These are phyloP conservation scores for Arremon aurantiirostris DNA, from an alignment of 2,797 vertebrate genomes.

Conservation along the genomic window DNA sequence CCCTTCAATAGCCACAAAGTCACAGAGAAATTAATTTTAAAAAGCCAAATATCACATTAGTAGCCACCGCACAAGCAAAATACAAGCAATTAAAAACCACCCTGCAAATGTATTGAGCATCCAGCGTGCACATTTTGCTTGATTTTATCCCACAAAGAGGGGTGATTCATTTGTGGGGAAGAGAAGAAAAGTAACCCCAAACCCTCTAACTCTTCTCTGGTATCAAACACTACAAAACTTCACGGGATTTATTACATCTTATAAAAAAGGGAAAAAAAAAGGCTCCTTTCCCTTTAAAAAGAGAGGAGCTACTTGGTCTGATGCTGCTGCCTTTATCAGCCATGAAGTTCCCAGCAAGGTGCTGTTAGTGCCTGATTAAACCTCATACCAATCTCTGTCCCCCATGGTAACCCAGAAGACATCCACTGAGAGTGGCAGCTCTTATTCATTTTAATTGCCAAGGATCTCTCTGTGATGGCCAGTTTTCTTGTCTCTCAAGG, in stretches of 20 bases:
- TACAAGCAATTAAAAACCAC: conserved; percentile 46
- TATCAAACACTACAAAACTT: conserved; percentile 61
- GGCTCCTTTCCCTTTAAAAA: conserved; percentile 78
- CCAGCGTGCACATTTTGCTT: background rate
- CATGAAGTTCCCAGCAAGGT: conserved; percentile 82
- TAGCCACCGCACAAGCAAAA: conserved; percentile 28
- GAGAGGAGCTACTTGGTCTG: conserved; percentile 71
- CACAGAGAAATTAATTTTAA: conserved; percentile 38
- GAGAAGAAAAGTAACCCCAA: conserved; percentile 43
- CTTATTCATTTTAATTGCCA: conserved; percentile 80
- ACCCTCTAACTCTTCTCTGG: conserved; percentile 9
- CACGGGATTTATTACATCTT: conserved; percentile 66
- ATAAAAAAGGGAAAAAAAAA: conserved; percentile 14
- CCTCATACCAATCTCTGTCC: conserved; percentile 77
- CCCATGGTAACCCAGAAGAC: conserved; percentile 79
- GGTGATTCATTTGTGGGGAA: background rate
- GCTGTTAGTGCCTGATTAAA: conserved; percentile 81
- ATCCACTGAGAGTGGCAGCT: conserved; percentile 75
- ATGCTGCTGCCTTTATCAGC: conserved; percentile 77
- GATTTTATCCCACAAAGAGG: conserved; percentile 21
- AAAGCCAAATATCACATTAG: conserved; percentile 16
- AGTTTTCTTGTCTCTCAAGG: conserved; percentile 74
- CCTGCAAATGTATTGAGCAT: background rate
- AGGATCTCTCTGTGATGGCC: conserved; percentile 73
- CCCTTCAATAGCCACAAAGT: conserved; percentile 53